Evolutionary conservation across 2,797 vertebrate species (phyloP), one percentile per base, ranked within the genome.

Genomic region (Margarornis squamiger): DNA sequence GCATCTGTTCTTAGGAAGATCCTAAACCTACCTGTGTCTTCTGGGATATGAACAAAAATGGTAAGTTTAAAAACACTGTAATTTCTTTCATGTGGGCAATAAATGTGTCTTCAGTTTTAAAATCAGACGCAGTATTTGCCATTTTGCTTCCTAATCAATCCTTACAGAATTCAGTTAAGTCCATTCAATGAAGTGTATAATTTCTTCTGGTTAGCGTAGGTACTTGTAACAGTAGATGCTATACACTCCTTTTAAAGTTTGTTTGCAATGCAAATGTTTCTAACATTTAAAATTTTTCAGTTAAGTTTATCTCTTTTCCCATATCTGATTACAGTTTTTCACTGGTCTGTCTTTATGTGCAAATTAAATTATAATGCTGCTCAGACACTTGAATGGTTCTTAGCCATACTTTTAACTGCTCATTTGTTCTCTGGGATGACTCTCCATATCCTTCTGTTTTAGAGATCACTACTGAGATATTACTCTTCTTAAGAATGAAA

Each of bases 1-100:
- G 45, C 49, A 38, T 92, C 55, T 58, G 91, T 92, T 93, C 86
- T 82, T 95, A 99, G 99, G 91, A 94, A 26, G 88, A 96, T 14
- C 88, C 91, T 85, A 97, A 92, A 30, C 98, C 98, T 24, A 96
- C 97, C 39, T 99, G 99, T 88, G 98, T 99, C 95, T 99, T 99
- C 98, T 99, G 99, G 99, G 98, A 99, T 98, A 98, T 99, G 97
- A 97, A 80, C 76, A 98, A 98, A 96, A 98, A 98, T 59, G 84
- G 99, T 99, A 97, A 98, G 98, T 98, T 97, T 92, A 84, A 92
- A 95, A 94, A 96, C 90, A 68, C 10, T 70, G 17, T 30, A 0
- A 43, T 82, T 92, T 54, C 8, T 91, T 89, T 95, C 68, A 83
- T 36, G 14, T 57, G 24, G 39, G 41, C 22, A 88, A 87, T 74